Base-by-base conservation (phyloP, 2,888 invertebrate genomes). In the Drosophila dives region DNA sequence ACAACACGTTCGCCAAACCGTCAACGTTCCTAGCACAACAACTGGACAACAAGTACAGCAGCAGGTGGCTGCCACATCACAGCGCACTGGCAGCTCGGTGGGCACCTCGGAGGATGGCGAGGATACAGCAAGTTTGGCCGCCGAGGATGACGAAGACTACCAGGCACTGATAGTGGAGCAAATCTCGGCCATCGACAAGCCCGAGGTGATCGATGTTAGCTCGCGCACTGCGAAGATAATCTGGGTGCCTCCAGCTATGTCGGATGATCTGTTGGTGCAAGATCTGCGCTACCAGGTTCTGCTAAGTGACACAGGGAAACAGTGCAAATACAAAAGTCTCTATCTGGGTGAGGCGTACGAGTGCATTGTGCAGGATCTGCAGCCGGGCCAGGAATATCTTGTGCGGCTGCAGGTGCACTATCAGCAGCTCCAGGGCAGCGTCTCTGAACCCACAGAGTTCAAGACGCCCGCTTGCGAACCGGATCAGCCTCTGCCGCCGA, bases 331-430 rank as follows among this genome's bases (percentile, higher is more conserved):
- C 93, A 97, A 97, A 94, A 95, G 96, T 74, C 96, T 97, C 79
- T 97, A 97, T 92, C 96, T 95, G 83, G 97, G 97, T 54, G 94
- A 95, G 78, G 96, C 96, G 36, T 94, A 96, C 66, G 96, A 96
- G 51, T 96, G 97, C 93, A 95, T 96, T 84, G 96, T 98, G 75
- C 96, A 97, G 92, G 97, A 98, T 93, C 94, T 98, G 88, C 95
- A 96, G 92, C 98, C 98, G 17, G 97, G 97, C n/a, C 96, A 96
- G 91, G 97, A 97, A 91, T 98, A 98, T 93, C 95, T 96, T 71
- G 96, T 98, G 81, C 96, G 97, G 89, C 94, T 97, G 78, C 96
- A 96, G 93, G 96, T 97, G 82, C 92, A 92, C 78, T 93, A 96
- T 75, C 96, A 97, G 79, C 95, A 95, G 90, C 91, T 96, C 75